Evolutionary conservation across 2,888 invertebrate genomes (phyloP), one percentile per base, ranked within the genome.

Genomic region (Drosophila acutilabella): DNA sequence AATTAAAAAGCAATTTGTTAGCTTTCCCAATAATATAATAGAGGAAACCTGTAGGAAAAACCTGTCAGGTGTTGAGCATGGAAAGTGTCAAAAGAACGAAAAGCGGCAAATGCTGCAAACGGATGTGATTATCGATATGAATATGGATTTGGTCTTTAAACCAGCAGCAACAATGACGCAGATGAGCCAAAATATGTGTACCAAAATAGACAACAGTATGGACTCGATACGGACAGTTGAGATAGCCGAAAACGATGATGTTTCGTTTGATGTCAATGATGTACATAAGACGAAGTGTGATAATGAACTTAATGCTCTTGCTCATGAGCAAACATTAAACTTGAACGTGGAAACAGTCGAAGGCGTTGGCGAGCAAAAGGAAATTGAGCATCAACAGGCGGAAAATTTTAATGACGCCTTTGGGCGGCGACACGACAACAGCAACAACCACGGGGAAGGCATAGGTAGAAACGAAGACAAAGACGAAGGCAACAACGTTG

Each of bases 391-490:
- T 75, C 81, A 81, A 79, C 80, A 84, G 85, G 78, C 83, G 81
- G 85, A 87, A 79, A 82, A 86, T 83, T 85, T 81, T 87, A 83
- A 89, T 89, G 88, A 89, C 90, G 90, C 83, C 78, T 80, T 78
- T 76, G 71, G 74, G 69, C 68, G 68, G 68, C 68, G 78, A 80
- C 80, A 77, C 70, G 47, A 78, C 78, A 67, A 59, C 44, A 33
- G 50, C 38, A 36, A 45, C 41, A 33, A 59, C 52, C 44, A 56
- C 20, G 40, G 16, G 40, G 14, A 57, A 26, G 45, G 26, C 30
- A n/a, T 42, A 41, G 52, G 36, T 13, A 13, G 13, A 11, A 23
- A 62, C 58, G 40, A 57, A 44, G 36, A 26, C 60, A n/a, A 54
- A 54, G 53, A 40, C 56, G 56, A 72, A 44, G 69, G 50, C 62